phyloP scores from a whole-genome alignment of 1,140 invertebrate species.

The Brachionus rubens region DNA sequence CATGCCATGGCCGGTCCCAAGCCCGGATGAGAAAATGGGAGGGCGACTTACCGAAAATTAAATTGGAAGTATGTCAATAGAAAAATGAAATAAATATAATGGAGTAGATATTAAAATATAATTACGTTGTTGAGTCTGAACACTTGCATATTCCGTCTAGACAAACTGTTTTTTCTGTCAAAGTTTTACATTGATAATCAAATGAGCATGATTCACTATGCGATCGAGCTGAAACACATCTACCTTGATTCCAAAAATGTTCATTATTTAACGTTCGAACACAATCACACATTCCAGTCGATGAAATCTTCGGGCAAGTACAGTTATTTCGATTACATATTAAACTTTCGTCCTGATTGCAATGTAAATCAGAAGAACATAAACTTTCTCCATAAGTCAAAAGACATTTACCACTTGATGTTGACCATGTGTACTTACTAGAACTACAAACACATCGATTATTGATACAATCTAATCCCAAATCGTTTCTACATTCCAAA shows the following conservation, averaged over 20 bases:
- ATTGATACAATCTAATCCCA: neutral
- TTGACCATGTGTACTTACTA: too few relatives aligned
- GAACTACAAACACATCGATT: too few relatives aligned
- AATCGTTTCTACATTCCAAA: too few relatives aligned
- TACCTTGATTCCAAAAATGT: neutral
- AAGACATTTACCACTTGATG: neutral
- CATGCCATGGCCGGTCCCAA: too few relatives aligned
- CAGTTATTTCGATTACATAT: neutral
- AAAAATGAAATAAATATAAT: too few relatives aligned
- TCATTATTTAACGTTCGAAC: neutral
- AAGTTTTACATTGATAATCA: neutral
- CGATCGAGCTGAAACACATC: neutral
- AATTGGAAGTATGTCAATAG: too few relatives aligned
- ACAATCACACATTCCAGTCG: slow-evolving; percentile 7
- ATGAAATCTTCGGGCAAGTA: neutral
- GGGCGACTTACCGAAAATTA: too few relatives aligned
- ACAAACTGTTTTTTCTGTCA: too few relatives aligned
- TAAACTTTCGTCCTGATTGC: neutral
- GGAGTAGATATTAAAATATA: too few relatives aligned
- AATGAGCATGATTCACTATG: neutral
- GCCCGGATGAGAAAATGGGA: too few relatives aligned
- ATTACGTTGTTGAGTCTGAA: too few relatives aligned
- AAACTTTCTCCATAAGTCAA: neutral
- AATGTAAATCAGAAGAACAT: neutral
- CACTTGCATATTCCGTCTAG: too few relatives aligned